Evolutionary conservation across 2,797 vertebrate genomes (phyloP).

Genomic region (Myotis findleyi): DNA sequence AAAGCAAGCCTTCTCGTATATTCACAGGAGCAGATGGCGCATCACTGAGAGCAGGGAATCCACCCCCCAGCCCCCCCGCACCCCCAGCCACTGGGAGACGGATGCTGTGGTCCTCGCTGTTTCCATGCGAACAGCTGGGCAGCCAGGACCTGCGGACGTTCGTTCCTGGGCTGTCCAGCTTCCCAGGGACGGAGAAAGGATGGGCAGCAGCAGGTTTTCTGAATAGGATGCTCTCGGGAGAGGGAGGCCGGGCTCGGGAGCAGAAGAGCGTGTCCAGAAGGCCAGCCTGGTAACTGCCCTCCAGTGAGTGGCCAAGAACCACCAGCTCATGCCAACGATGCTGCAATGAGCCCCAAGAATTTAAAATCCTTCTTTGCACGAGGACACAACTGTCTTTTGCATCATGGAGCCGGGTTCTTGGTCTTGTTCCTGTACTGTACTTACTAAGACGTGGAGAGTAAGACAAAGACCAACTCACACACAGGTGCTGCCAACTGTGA

Average conservation of each 20-base stretch:
- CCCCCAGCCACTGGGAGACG: neutral
- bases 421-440: neutral
- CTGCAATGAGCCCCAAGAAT: neutral
- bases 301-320: neutral
- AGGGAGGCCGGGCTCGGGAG: neutral
- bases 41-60: neutral
- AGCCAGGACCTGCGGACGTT: neutral
- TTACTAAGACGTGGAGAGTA: conserved; percentile 10
- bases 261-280: neutral
- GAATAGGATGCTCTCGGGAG: neutral
- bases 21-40: neutral
- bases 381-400: neutral
- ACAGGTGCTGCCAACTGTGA: neutral
- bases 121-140: neutral
- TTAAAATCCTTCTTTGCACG: neutral
- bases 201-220: neutral
- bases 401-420: neutral
- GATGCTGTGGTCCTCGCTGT: neutral
- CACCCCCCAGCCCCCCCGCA: neutral
- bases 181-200: neutral
- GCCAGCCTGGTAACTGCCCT: neutral
- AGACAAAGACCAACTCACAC: neutral
- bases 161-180: neutral
- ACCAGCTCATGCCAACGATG: neutral
- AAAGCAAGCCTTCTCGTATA: neutral